Base-by-base conservation (phyloP, 2,888 invertebrate genomes). In the Diachrysia chrysitis region DNA sequence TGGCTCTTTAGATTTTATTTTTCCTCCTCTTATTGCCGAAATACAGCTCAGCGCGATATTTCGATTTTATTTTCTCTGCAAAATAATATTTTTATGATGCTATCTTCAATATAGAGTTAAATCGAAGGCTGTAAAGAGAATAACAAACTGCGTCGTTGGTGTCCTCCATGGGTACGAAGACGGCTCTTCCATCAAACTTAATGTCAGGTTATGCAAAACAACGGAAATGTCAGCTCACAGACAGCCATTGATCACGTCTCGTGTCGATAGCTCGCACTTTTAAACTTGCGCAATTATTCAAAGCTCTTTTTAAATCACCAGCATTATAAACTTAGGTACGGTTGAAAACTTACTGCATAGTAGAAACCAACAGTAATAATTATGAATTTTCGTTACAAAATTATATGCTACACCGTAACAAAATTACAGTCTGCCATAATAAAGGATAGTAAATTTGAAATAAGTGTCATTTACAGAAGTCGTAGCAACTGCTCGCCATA, bases 181-280 rank as follows among this genome's bases (percentile, higher is more conserved):
- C 76, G 83, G 79, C 77, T 85, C 88, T 87, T 85, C 87, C 87
- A 88, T 89, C 87, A 87, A 78, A 16, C 69, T 79, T 87, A 90
- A 90, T 91, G 89, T 87, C 90, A 89, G 83, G 87, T 90, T 90
- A 89, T 89, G 90, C 89, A 89, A 91, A 91, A 85, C 86, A 77
- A 81, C 84, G 83, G 85, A 90, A 91, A 90, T 89, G 89, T 89
- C 88, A 90, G 85, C 51, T 76, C 63, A 62, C 66, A 72, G 63
- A 59, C 79, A 77, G 69, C 75, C 71, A 84, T 83, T 83, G 83
- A 87, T 83, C 86, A 84, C 80, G 82, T 69, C 63, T 58, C 73
- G 71, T 74, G 71, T 78, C 81, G 76, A 84, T 83, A 78, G 76
- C 77, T 83, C 73, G 73, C 81, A 77, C 72, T 79, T 76, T 81